Base-by-base conservation (phyloP, 2,888 invertebrate species). In the Agelastica alni region DNA sequence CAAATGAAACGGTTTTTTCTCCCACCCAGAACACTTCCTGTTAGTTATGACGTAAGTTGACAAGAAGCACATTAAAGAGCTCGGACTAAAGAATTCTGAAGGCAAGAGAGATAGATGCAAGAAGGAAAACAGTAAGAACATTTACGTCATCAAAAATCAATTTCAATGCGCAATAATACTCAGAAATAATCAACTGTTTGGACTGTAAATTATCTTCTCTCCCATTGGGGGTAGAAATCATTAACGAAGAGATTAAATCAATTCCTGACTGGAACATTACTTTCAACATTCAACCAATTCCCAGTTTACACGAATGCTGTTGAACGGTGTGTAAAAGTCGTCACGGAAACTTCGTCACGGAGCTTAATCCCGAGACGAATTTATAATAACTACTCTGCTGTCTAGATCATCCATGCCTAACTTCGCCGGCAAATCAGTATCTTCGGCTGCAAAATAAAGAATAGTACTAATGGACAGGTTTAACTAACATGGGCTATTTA, bases 381-480 rank as follows among this genome's bases (percentile, higher is more conserved):
- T 43, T 43, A 43, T 43, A 26, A 13, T 16, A 28, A 43, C 43
- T 10, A 28, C 13, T 43, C 13, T 42, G 41, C 30, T 30, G n/a
- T 30, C 30, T n/a, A 30, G 30, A n/a, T 39, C 10, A 18, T 39
- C 41, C 20, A 39, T 39, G 41, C 3, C 17, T 39, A 39, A 18
- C 43, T 13, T 14, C 9, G 13, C 28, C 10, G 16, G 13, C 9
- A 20, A n/a, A 9, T 20, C 18, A 43, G 28, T 43, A 14, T 16
- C 14, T 43, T 43, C 43, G 13, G 43, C 28, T 28, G 14, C 30
- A 30, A n/a, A 30, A 30, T 30, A 30, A n/a, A 30, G 30, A 30
- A 30, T n/a, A 30, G n/a, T 30, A 30, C 30, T 7, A 30, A 30
- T 9, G n/a, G n/a, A n/a, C 30, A 22, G 7, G 22, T 7, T 22